Base-by-base conservation (phyloP, 1,140 invertebrate genomes). In the Stratiolaelaps scimitus region DNA sequence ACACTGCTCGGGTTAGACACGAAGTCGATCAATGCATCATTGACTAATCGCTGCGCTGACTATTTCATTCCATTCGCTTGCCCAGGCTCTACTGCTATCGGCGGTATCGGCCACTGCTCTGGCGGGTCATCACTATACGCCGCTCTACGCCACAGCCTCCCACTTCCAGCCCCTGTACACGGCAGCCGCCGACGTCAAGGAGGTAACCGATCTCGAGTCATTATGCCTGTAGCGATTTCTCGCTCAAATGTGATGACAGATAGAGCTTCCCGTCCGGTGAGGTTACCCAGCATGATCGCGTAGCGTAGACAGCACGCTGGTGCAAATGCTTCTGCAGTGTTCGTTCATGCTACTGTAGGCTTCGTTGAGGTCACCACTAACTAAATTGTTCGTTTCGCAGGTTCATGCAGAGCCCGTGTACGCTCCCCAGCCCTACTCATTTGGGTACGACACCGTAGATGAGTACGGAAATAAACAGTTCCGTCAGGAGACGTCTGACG, bases 401-500 rank as follows among this genome's bases (percentile, higher is more conserved):
- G 53, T 60, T 26, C 53, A 60, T 23, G 53, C 15, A 23, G 53
- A 60, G 23, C 53, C 53, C 13, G 53, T 60, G 4, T 60, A 60
- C 23, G 53, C 53, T 17, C 68, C 68, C 6, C 68, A 69, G 46
- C 68, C 68, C 6, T 69, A 69, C 56, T 68, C 66, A 34, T 69
- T 69, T 34, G 68, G 68, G 0, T 69, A 69, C 53, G 68, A 69
- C 29, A 69, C 68, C 19, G 67, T 68, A 47, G 68, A 69, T 40
- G 68, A 67, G 23, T 69, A 69, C 53, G 68, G 68, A 43, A 69
- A 69, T 67, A 69, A 69, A 30, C 68, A 69, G 43, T 69, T 69
- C 68, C 40, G 68, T 20, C 68, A 69, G n/a, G 69, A 69, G 48
- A 66, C 68, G 43, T 68, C 67, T 15, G 69, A 69, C 28, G 67